These are phyloP conservation scores for Chaetoderma sp. DNA, from an alignment of 2,888 invertebrate species.

Conservation along the genomic window DNA sequence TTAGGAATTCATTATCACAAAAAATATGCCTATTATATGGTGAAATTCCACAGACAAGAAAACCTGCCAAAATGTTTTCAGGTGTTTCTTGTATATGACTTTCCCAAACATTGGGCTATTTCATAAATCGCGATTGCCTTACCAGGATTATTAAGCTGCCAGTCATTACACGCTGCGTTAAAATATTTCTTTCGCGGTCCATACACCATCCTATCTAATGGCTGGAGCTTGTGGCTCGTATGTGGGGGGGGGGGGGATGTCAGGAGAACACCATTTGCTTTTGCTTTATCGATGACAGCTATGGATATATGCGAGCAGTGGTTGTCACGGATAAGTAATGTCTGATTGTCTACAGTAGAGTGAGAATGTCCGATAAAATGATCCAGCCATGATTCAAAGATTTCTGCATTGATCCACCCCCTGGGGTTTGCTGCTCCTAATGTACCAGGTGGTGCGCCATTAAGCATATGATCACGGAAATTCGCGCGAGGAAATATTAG, in stretches of 20 bases:
- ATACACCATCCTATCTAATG: conserved; percentile 45
- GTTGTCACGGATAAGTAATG: background rate
- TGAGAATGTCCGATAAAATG: conserved; percentile 16
- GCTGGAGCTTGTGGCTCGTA: conserved; percentile 28
- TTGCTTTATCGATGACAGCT: conserved; percentile 21
- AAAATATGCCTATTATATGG: too few relatives aligned
- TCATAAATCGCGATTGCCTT: conserved; percentile 48
- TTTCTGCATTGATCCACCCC: conserved; percentile 30
- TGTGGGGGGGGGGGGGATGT: conserved; percentile 34
- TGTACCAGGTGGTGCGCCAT: conserved; percentile 17
- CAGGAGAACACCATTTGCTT: conserved; percentile 20
- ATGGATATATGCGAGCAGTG: conserved; percentile 19
- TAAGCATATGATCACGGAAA: conserved; percentile 18
- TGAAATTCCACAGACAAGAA: too few relatives aligned
- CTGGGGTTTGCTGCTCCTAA: conserved; percentile 15
- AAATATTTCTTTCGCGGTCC: conserved; percentile 53
- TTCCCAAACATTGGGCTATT: background rate
- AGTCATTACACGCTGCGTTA: conserved; percentile 55
- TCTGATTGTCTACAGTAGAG: background rate
- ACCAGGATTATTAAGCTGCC: conserved; percentile 53
- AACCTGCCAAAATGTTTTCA: too few relatives aligned
- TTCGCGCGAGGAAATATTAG: conserved; percentile 30
- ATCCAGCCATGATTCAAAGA: conserved; percentile 24
- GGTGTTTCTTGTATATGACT: too few relatives aligned
- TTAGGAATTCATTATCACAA: too few relatives aligned